Percentiles rank a stretch among this genome's conserved stretches.
Conservation (phyloP, 2,113 vertebrate genomes). For the Pao palembangensis region DNA sequence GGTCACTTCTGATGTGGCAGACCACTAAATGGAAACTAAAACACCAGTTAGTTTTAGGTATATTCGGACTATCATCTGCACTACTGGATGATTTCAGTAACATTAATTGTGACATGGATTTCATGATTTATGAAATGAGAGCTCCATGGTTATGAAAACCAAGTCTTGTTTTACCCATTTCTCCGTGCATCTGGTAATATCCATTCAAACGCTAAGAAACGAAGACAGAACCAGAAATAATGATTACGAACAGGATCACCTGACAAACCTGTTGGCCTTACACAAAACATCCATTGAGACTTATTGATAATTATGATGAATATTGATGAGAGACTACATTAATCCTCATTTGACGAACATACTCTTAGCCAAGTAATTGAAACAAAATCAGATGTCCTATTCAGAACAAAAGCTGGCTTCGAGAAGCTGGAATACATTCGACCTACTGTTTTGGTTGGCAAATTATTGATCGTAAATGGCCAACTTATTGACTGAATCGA, state of each 20-base stretch:
- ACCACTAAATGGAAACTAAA: too few species aligned
- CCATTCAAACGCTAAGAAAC: slow-evolving; percentile 79
- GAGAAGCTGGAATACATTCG: too few species aligned
- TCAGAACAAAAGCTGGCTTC: too few species aligned
- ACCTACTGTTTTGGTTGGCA: too few species aligned
- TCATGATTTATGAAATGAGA: slow-evolving; percentile 64
- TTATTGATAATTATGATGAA: too few species aligned
- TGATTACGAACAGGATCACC: slow-evolving; percentile 45
- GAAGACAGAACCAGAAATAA: slow-evolving; percentile 74
- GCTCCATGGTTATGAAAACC: slow-evolving; percentile 66
- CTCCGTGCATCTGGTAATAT: slow-evolving; percentile 79
- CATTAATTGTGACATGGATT: slow-evolving; percentile 49
- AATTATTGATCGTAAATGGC: too few species aligned
- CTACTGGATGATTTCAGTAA: slow-evolving; percentile 29
- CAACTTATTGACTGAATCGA: too few species aligned
- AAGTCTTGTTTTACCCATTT: slow-evolving; percentile 79
- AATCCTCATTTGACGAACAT: too few species aligned
- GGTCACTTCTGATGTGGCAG: too few species aligned
- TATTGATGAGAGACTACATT: too few species aligned
- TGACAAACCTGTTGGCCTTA: slow-evolving; percentile 17
- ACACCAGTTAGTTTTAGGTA: not conserved
- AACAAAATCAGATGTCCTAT: too few species aligned
- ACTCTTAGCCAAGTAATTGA: too few species aligned
- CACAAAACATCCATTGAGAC: not conserved
- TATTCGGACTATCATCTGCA: not conserved